Evolutionary conservation across 1,140 invertebrate genomes (phyloP), one percentile per base, ranked within the genome.

Genomic region (Pissodes strobi): DNA sequence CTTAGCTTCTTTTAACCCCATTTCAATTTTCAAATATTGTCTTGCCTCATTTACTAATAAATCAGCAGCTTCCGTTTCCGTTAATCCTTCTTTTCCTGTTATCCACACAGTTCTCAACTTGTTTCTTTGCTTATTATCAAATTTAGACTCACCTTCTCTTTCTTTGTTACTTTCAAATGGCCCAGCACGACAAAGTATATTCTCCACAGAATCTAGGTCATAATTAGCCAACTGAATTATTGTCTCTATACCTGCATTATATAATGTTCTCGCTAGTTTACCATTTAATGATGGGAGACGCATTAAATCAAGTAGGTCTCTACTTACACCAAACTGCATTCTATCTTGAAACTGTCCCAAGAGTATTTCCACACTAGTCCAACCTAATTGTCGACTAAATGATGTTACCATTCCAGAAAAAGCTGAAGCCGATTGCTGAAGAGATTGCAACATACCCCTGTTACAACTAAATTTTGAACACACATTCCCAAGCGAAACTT

Each of bases 401-500:
- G 73, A 64, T 8, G 72, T 75, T 17, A 72, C 74, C 74, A 79
- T 84, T 88, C 95, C 95, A 51, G 97, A 94, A 87, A 98, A 98
- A 21, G 94, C 96, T 22, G 95, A 88, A n/a, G 95, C 89, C 46
- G 91, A 89, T 76, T 98, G 94, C 80, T 99, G 97, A 21, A 99
- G 82, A 67, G 91, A 89, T 81, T 99, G 97, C 2, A 93, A 74
- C 79, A 94, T 87, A 55, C 96, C 97, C 66, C 94, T 87, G 61
- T 89, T 88, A 76, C 92, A 93, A 48, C 87, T 87, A 78, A 90
- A 99, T 74, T 95, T 97, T 21, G 76, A 74, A 39, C 90, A 88
- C 0, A 98, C 94, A 18, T 82, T 78, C 41, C 82, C 83, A 17
- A 99, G 79, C 10, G 94, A 87, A 6, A 90, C 82, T 84, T 99